Percentiles rank a stretch among this genome's conserved stretches.
These are phyloP conservation scores for Dynastes hyllus DNA, from an alignment of 2,888 invertebrate genomes.

Conservation along the genomic window DNA sequence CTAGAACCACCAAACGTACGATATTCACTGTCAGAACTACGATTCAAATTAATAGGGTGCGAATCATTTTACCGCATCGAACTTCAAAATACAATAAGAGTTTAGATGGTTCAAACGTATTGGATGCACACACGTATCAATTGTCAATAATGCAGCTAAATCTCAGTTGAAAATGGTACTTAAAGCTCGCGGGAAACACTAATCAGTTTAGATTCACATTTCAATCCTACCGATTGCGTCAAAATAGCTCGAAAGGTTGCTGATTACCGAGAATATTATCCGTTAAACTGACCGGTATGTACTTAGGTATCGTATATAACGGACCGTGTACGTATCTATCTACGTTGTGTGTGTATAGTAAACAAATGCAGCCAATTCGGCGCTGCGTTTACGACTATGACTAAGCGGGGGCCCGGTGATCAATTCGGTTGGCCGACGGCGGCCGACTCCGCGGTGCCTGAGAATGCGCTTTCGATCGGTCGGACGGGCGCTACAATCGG, in stretches of 20 bases:
- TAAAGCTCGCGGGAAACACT: neutral
- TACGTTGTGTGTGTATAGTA: conserved; percentile 19
- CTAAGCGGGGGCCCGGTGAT: conserved; percentile 50
- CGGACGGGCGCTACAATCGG: conserved; percentile 10
- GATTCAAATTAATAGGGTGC: conserved; percentile 51
- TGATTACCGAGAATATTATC: too few species aligned
- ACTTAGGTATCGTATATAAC: neutral
- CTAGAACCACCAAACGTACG: conserved; percentile 48
- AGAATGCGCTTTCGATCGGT: conserved; percentile 54
- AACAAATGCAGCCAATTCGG: conserved; percentile 51
- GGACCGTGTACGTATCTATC: neutral
- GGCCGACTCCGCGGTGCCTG: conserved; percentile 53
- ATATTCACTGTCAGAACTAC: conserved; percentile 50
- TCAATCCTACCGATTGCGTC: too few species aligned
- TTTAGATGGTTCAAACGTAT: too few species aligned
- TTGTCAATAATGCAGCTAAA: neutral
- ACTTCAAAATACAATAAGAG: too few species aligned
- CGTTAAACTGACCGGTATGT: neutral
- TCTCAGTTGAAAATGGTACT: neutral
- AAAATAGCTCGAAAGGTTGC: too few species aligned
- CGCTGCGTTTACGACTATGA: conserved; percentile 48
- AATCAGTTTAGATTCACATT: too few species aligned
- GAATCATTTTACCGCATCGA: conserved; percentile 39
- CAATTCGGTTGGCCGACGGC: conserved; percentile 50
- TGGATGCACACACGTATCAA: neutral